A percentile compares a stretch with the other conserved stretches of the same genome.
Evolutionary conservation across 2,888 invertebrate genomes (phyloP).

Genomic region (Heliconius cydno): DNA sequence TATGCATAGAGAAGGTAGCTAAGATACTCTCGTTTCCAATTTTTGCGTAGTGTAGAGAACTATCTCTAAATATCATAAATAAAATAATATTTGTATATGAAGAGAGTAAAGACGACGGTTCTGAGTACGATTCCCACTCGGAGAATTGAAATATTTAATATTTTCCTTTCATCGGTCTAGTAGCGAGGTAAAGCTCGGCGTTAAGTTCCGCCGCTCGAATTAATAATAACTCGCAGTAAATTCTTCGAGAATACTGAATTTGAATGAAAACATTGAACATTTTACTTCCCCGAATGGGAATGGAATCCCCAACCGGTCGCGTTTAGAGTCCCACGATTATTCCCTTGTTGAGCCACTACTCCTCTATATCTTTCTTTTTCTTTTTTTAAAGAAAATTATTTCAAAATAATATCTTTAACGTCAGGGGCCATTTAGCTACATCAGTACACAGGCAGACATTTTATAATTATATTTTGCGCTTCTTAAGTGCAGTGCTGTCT

Average conservation of each 20-base stretch:
- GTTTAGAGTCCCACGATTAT: not conserved
- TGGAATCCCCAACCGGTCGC: not conserved
- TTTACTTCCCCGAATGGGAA: not conserved
- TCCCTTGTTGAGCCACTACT: not conserved
- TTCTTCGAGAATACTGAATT: too few relatives aligned
- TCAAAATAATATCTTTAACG: too few relatives aligned
- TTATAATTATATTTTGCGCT: slow-evolving; percentile 9
- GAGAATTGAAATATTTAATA: too few relatives aligned
- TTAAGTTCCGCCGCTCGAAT: too few relatives aligned
- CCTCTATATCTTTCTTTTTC: too few relatives aligned
- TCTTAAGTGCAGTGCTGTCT: slow-evolving; percentile 11
- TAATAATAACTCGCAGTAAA: too few relatives aligned
- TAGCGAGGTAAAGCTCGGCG: too few relatives aligned
- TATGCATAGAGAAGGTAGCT: not conserved
- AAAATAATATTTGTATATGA: too few relatives aligned
- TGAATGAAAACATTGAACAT: too few relatives aligned
- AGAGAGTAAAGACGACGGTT: not conserved
- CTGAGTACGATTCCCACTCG: not conserved
- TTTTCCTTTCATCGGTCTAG: too few relatives aligned
- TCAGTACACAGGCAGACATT: not conserved
- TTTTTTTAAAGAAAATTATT: too few relatives aligned
- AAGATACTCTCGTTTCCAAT: not conserved
- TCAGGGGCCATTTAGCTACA: not conserved
- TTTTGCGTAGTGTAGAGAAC: not conserved
- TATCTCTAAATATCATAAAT: not conserved